Conservation (phyloP, 2,888 invertebrate genomes). For the Coremacera marginata region DNA sequence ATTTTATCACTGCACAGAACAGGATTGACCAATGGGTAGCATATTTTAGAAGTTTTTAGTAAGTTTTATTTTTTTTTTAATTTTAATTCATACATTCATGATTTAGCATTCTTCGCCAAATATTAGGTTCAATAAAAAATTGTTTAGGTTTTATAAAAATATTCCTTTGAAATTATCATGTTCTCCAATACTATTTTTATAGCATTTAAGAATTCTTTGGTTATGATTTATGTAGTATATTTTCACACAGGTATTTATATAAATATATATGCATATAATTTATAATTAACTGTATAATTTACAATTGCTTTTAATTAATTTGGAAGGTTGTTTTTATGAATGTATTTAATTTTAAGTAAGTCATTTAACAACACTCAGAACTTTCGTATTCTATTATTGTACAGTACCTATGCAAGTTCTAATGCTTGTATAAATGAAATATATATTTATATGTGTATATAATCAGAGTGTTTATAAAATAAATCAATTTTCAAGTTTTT, state of each 20-base stretch:
- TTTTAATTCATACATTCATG: neutral
- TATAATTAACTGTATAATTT: neutral
- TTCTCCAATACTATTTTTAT: neutral
- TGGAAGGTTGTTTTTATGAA: constrained; percentile 23
- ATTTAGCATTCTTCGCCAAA: neutral
- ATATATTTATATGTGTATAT: neutral
- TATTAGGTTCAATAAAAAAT: neutral
- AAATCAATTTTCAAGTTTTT: neutral
- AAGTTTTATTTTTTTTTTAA: neutral
- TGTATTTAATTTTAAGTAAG: neutral
- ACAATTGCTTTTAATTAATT: constrained; percentile 33
- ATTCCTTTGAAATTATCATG: neutral
- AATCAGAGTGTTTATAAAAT: neutral
- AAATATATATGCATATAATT: neutral
- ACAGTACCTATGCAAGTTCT: neutral
- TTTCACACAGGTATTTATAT: neutral
- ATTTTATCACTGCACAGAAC: neutral
- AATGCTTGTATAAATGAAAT: neutral
- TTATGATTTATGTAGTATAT: neutral
- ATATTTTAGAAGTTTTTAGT: neutral
- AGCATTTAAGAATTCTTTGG: neutral
- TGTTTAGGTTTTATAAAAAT: constrained; percentile 22
- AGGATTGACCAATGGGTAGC: neutral
- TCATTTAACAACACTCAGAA: neutral
- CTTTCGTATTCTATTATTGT: neutral